These are phyloP conservation scores for Karalla daura DNA, from an alignment of 2,797 vertebrate species.

Conservation along the genomic window DNA sequence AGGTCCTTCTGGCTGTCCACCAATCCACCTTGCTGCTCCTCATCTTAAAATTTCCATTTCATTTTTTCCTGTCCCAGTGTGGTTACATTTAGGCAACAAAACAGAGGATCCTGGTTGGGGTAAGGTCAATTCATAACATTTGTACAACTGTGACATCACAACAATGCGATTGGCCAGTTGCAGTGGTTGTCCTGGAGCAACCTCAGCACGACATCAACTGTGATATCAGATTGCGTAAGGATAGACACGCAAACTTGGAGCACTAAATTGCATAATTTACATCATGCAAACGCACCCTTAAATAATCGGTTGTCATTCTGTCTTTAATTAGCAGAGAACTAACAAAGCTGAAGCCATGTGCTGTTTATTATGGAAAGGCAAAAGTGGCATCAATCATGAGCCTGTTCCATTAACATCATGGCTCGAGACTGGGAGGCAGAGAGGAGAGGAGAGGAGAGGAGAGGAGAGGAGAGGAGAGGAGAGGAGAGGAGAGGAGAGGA, in stretches of 20 bases:
- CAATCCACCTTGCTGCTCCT: too few relatives aligned
- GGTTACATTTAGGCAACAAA: too few relatives aligned
- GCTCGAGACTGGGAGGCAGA: conserved; percentile 11
- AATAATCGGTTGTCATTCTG: neutral
- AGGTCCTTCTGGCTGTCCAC: too few relatives aligned
- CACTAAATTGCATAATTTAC: neutral
- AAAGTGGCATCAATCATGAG: conserved; percentile 49
- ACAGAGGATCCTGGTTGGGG: too few relatives aligned
- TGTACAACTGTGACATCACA: too few relatives aligned
- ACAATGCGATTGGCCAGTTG: too few relatives aligned
- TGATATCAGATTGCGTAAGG: too few relatives aligned
- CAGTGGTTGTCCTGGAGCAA: too few relatives aligned
- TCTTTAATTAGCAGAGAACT: neutral
- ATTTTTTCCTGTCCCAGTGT: too few relatives aligned
- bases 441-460: conserved; percentile 31
- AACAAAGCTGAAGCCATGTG: neutral
- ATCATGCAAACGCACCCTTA: neutral
- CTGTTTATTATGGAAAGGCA: neutral
- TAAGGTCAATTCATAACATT: too few relatives aligned
- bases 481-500: conserved; percentile 29
- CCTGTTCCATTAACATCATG: conserved; percentile 51
- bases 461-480: conserved; percentile 32
- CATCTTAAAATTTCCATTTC: too few relatives aligned
- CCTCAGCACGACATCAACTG: too few relatives aligned
- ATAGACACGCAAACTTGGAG: neutral